A percentile compares a stretch with the other conserved stretches of the same genome.
phyloP scores from a whole-genome alignment of 2,113 vertebrate species.

The Siniperca knerii region DNA sequence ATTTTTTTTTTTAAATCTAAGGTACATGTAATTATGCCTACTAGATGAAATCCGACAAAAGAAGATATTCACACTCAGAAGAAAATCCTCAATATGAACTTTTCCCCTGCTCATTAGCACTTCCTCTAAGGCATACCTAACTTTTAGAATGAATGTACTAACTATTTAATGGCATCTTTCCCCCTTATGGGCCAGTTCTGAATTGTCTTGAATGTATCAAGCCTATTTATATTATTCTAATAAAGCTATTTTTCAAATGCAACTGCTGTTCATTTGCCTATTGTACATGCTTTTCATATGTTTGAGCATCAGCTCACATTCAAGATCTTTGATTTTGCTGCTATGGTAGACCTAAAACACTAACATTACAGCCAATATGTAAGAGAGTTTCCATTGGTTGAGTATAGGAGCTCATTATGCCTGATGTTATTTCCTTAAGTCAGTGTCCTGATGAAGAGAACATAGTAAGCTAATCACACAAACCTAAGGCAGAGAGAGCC shows the following conservation, averaged over 20 bases:
- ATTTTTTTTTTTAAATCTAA: conserved; percentile 18
- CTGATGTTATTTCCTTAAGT: neutral
- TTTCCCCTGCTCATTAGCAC: conserved; percentile 62
- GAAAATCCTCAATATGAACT: conserved; percentile 61
- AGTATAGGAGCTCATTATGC: neutral
- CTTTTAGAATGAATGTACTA: conserved; percentile 55
- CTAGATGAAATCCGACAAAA: conserved; percentile 35
- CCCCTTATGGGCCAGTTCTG: conserved; percentile 44
- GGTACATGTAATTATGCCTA: conserved; percentile 16
- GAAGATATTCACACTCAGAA: conserved; percentile 47
- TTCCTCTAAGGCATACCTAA: conserved; percentile 61
- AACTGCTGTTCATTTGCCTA: conserved; percentile 23
- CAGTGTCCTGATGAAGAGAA: neutral
- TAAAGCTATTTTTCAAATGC: conserved; percentile 79
- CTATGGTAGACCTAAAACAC: neutral
- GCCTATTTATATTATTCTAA: conserved; percentile 71
- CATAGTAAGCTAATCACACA: neutral
- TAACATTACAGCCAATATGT: neutral
- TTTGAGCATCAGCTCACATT: neutral
- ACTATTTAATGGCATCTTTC: conserved; percentile 72
- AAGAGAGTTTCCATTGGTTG: neutral
- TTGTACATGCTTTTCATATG: neutral
- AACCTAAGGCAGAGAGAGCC: neutral
- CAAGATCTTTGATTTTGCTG: neutral
- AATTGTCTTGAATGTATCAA: conserved; percentile 51